phyloP scores from a whole-genome alignment of 2,888 invertebrate genomes.

The Drosophila suboccidentalis region DNA sequence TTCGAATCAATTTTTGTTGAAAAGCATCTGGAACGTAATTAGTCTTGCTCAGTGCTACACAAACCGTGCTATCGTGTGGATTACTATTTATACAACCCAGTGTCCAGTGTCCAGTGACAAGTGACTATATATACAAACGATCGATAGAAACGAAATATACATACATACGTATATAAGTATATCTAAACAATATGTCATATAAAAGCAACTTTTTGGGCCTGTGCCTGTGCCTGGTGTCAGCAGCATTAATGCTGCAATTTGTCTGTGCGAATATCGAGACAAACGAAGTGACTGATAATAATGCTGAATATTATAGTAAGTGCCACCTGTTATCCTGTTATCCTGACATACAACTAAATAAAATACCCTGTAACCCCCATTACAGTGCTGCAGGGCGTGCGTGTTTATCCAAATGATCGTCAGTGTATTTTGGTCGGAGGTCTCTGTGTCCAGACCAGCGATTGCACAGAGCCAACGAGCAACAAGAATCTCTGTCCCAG shows the following conservation, averaged over 20 bases:
- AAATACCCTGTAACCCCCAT: constrained; percentile 4
- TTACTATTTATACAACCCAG: constrained; percentile 40
- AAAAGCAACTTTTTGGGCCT: constrained; percentile 50
- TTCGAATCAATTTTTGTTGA: constrained; percentile 64
- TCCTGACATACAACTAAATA: background rate
- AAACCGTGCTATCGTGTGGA: constrained; percentile 69
- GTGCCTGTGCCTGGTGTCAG: constrained; percentile 64
- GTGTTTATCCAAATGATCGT: constrained; percentile 81
- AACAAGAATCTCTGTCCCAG: constrained; percentile 83
- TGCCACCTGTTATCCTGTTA: constrained; percentile 28
- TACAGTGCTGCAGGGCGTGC: constrained; percentile 82
- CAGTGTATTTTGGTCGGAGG: constrained; percentile 84
- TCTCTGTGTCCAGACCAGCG: constrained; percentile 80
- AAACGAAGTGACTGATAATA: constrained; percentile 79
- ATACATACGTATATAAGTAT: background rate
- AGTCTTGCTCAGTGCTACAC: constrained; percentile 64
- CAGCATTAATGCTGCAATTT: constrained; percentile 52
- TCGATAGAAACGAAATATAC: background rate
- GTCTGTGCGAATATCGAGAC: constrained; percentile 75
- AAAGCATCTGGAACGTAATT: constrained; percentile 71
- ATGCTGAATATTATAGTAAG: constrained; percentile 76
- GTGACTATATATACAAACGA: background rate
- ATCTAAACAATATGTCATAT: constrained; percentile 52
- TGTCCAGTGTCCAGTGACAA: background rate
- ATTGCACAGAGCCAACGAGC: constrained; percentile 80